Conservation (phyloP, 2,797 vertebrate genomes). For the Cephalopachus bancanus region DNA sequence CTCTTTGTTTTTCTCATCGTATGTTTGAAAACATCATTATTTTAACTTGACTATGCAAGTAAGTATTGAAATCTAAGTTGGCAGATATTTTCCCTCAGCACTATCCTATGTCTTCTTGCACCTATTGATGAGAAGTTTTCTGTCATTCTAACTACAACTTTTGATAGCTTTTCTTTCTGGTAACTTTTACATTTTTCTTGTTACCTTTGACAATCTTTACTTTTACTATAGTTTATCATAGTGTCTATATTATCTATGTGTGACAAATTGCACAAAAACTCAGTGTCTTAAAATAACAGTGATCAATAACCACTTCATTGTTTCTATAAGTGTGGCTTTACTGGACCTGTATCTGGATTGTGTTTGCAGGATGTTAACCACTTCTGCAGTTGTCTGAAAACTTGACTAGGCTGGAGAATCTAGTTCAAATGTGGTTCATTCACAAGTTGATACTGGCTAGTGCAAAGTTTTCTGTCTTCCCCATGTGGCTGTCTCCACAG, state of each 20-base stretch:
- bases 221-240: neutral
- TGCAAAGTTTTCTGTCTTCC: neutral
- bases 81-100: neutral
- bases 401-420: neutral
- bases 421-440: neutral
- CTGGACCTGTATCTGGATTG: neutral
- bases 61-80: neutral
- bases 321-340: neutral
- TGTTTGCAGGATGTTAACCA: neutral
- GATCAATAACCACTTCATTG: neutral
- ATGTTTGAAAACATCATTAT: neutral
- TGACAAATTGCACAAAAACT: neutral
- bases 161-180: neutral
- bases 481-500: neutral
- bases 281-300: neutral
- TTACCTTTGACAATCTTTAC: neutral
- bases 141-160: neutral
- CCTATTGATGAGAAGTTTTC: neutral
- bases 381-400: neutral
- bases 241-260: neutral
- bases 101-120: neutral
- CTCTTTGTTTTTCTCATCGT: neutral
- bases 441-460: neutral
- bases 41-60: neutral
- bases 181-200: neutral